phyloP scores from a whole-genome alignment of 2,797 vertebrate genomes.

The Cossypha polioptera region DNA sequence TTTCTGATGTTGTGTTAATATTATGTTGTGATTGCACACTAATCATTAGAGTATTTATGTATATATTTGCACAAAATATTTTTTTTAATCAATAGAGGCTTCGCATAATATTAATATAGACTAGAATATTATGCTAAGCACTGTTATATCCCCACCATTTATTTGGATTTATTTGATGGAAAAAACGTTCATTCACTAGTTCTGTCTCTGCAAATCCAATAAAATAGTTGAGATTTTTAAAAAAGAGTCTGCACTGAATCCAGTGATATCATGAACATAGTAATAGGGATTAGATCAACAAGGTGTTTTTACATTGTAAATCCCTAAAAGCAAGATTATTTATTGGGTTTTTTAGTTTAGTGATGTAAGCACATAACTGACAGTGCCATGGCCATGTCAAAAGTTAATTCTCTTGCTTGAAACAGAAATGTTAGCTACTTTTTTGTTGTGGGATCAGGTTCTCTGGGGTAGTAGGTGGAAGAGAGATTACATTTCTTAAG shows the following conservation, averaged over 20 bases:
- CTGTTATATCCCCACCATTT: background rate
- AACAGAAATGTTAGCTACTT: background rate
- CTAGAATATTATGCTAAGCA: background rate
- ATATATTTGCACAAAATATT: background rate
- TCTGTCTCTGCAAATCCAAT: background rate
- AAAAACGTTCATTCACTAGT: background rate
- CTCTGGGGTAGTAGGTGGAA: accelerated
- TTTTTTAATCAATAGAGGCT: background rate
- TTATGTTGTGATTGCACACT: background rate
- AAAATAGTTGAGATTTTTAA: background rate
- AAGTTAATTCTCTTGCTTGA: background rate
- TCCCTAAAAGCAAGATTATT: background rate
- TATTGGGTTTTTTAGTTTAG: background rate
- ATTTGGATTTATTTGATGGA: background rate
- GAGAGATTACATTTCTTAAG: background rate
- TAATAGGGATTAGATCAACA: background rate
- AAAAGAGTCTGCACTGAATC: background rate
- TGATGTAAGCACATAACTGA: background rate
- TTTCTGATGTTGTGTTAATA: background rate
- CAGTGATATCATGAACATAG: background rate
- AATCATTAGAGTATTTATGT: background rate
- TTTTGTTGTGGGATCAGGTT: background rate
- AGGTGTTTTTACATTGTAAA: background rate
- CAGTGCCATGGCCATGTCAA: background rate
- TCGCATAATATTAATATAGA: background rate